A percentile compares a stretch with the other conserved stretches of the same genome.
These are phyloP conservation scores for Pachyrhynchus sulphureomaculatus DNA, from an alignment of 1,140 invertebrate species.

Conservation along the genomic window DNA sequence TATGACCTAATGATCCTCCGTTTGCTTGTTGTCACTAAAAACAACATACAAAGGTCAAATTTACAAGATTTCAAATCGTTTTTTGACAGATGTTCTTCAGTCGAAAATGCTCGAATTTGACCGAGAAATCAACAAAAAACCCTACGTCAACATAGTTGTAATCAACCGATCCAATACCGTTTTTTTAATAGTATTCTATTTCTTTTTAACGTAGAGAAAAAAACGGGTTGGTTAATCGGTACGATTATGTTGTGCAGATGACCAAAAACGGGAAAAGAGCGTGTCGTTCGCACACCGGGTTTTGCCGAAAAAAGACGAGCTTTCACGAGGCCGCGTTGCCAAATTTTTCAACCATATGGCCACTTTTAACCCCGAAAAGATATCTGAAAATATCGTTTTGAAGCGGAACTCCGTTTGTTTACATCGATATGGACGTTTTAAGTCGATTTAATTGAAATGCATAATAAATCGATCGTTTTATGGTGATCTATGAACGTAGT, in stretches of 20 bases:
- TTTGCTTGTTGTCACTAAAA: not conserved
- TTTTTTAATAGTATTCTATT: slow-evolving; percentile 12
- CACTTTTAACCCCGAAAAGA: not conserved
- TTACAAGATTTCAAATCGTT: not conserved
- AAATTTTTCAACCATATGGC: not conserved
- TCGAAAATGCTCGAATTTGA: too few relatives aligned
- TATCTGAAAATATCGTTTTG: not conserved
- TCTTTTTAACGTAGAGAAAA: slow-evolving; percentile 4
- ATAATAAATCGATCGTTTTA: too few relatives aligned
- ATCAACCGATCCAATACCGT: slow-evolving; percentile 29
- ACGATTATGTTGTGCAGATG: slow-evolving; percentile 32
- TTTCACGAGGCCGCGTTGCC: slow-evolving; percentile 9
- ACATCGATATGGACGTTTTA: too few relatives aligned
- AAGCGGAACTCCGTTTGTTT: not conserved
- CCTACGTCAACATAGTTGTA: slow-evolving; percentile 27
- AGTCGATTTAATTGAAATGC: too few relatives aligned
- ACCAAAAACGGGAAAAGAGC: slow-evolving; percentile 34
- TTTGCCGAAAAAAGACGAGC: slow-evolving; percentile 22
- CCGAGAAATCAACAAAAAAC: slow-evolving; percentile 4
- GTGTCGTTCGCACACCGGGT: slow-evolving; percentile 33
- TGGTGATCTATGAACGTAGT: too few relatives aligned
- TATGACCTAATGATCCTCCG: not conserved
- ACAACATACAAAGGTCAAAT: not conserved
- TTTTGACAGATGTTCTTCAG: too few relatives aligned
- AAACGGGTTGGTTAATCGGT: slow-evolving; percentile 31